Conservation (phyloP, 2,113 vertebrate species). For the Heliornis fulica region DNA sequence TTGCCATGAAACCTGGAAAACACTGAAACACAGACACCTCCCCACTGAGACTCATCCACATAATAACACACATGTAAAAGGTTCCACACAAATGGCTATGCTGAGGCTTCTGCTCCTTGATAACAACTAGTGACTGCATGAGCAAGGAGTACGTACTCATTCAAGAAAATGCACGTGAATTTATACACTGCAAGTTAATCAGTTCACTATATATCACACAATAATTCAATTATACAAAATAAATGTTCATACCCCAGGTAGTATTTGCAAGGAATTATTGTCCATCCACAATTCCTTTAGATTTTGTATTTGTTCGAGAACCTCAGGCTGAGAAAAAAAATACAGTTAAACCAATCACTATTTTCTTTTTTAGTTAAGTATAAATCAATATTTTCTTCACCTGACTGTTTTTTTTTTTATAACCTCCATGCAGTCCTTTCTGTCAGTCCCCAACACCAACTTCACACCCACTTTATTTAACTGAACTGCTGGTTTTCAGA, state of each 20-base stretch:
- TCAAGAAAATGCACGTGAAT: neutral
- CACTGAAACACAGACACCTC: neutral
- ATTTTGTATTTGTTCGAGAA: conserved; percentile 97
- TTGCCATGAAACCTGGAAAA: neutral
- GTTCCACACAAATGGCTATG: neutral
- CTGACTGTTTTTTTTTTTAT: neutral
- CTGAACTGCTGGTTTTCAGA: neutral
- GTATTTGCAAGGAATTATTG: conserved; percentile 93
- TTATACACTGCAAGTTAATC: neutral
- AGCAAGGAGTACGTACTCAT: neutral
- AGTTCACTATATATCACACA: neutral
- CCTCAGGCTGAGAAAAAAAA: conserved; percentile 85
- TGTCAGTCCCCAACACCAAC: neutral
- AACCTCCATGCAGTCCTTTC: neutral
- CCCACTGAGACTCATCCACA: neutral
- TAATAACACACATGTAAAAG: neutral
- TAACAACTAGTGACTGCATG: neutral
- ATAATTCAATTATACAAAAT: neutral
- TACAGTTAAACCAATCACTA: neutral
- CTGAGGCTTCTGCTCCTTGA: neutral
- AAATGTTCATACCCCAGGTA: conserved; percentile 91
- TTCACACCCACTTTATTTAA: accelerated
- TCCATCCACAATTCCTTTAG: conserved; percentile 96
- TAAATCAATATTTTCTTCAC: neutral
- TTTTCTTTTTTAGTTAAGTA: neutral